A percentile compares a stretch with the other conserved stretches of the same genome.
These are phyloP conservation scores for Cygnus atratus DNA, from an alignment of 2,113 vertebrate species.

Conservation along the genomic window DNA sequence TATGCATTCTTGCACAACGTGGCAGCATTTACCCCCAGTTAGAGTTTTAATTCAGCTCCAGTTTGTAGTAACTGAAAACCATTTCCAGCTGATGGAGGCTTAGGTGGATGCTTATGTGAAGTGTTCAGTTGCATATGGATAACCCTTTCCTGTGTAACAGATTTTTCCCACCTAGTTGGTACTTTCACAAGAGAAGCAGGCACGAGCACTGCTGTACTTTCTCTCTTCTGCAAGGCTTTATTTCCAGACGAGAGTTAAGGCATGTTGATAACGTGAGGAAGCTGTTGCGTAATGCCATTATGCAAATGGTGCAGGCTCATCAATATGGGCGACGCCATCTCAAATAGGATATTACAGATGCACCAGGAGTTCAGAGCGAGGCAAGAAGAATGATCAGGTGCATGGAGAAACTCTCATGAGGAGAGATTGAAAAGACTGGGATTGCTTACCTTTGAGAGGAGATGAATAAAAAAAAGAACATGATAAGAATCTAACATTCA, in stretches of 20 bases:
- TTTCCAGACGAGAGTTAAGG: background rate
- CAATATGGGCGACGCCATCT: background rate
- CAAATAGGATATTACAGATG: background rate
- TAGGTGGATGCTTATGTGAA: background rate
- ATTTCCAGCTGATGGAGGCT: background rate
- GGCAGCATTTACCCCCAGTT: background rate
- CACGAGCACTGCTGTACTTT: background rate
- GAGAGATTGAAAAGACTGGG: constrained; percentile 26
- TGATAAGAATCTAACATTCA: constrained; percentile 5
- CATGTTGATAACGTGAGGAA: background rate
- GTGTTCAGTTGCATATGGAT: background rate
- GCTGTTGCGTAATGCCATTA: constrained; percentile 10
- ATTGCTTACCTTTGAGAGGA: background rate
- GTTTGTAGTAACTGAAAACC: background rate
- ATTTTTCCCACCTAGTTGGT: background rate
- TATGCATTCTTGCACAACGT: background rate
- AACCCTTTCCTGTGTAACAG: background rate
- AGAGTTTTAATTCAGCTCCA: background rate
- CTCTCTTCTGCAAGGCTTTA: background rate
- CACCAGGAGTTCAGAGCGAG: constrained; percentile 24
- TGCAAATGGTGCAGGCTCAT: constrained; percentile 4
- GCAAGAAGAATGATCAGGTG: constrained; percentile 33
- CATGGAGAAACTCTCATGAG: background rate
- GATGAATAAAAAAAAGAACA: constrained; percentile 44
- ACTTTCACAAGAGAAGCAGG: background rate